Percentiles rank a stretch among this genome's conserved stretches.
Evolutionary conservation across 2,888 invertebrate species (phyloP).

Genomic region (Eupithecia inturbata): DNA sequence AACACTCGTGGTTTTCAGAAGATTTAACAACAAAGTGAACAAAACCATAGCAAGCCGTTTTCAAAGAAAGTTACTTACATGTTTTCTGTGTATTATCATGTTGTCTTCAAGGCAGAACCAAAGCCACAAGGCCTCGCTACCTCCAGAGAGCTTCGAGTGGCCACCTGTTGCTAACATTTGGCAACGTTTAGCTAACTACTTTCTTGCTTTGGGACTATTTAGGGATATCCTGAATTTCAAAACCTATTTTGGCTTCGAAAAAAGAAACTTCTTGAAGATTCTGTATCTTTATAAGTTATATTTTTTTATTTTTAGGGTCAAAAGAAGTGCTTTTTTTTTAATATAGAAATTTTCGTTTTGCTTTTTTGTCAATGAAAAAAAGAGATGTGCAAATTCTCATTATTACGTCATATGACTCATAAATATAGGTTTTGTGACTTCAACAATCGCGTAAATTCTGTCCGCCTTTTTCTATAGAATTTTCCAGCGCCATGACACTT

Average conservation of each 20-base stretch:
- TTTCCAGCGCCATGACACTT: background rate
- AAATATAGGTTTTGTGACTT: too few species aligned
- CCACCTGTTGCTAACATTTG: slow-evolving; percentile 4
- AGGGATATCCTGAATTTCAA: background rate
- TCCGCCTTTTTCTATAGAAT: slow-evolving; percentile 2
- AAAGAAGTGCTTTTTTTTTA: too few species aligned
- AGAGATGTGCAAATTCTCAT: too few species aligned
- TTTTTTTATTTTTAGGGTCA: too few species aligned
- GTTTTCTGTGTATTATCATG: background rate
- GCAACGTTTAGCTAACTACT: background rate
- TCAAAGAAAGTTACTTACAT: background rate
- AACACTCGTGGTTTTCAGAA: background rate
- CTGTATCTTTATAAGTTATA: too few species aligned
- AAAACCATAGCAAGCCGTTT: background rate
- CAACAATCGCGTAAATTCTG: too few species aligned
- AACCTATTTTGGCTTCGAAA: too few species aligned
- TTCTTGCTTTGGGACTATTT: background rate
- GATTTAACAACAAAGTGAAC: background rate
- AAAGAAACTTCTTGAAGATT: too few species aligned
- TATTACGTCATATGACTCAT: too few species aligned
- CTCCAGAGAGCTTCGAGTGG: background rate
- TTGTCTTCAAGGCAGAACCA: background rate
- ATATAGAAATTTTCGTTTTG: too few species aligned
- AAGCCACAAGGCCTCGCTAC: background rate
- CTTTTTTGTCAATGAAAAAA: too few species aligned